These are phyloP conservation scores for Fratercula arctica DNA, from an alignment of 2,797 vertebrate genomes.

Conservation along the genomic window DNA sequence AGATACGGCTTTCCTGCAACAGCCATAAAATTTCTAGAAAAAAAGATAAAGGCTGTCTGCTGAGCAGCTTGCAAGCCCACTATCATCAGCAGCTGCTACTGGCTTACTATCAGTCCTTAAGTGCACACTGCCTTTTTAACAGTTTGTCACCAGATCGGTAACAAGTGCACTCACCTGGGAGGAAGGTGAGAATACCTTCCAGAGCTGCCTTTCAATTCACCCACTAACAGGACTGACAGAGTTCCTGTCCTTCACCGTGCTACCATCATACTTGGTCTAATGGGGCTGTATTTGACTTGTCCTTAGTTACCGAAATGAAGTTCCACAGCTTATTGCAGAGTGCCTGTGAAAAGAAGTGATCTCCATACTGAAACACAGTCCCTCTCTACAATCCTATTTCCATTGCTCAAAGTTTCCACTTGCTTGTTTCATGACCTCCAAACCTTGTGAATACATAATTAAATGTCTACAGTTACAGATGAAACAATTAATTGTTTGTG, in stretches of 20 bases:
- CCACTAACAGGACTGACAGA: not conserved
- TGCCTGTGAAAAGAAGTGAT: not conserved
- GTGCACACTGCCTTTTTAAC: not conserved
- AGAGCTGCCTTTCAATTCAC: not conserved
- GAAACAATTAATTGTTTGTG: constrained; percentile 27
- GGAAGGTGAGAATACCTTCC: not conserved
- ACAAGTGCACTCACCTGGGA: not conserved
- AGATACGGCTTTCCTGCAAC: not conserved
- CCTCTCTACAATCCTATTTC: not conserved
- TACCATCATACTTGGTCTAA: not conserved
- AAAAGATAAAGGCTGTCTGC: not conserved
- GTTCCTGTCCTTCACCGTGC: not conserved
- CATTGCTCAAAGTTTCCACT: constrained; percentile 27
- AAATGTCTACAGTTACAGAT: not conserved
- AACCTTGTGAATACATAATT: not conserved
- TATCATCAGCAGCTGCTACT: not conserved
- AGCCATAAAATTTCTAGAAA: not conserved
- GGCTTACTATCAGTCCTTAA: not conserved
- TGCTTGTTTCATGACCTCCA: not conserved
- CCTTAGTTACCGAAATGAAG: not conserved
- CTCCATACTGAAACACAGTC: not conserved
- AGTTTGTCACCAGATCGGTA: not conserved
- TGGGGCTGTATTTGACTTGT: not conserved
- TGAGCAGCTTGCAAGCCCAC: not conserved
- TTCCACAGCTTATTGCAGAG: not conserved